Percentiles rank a stretch among this genome's conserved stretches.
phyloP scores from a whole-genome alignment of 2,888 invertebrate genomes.

The Sminthurinus aureus region DNA sequence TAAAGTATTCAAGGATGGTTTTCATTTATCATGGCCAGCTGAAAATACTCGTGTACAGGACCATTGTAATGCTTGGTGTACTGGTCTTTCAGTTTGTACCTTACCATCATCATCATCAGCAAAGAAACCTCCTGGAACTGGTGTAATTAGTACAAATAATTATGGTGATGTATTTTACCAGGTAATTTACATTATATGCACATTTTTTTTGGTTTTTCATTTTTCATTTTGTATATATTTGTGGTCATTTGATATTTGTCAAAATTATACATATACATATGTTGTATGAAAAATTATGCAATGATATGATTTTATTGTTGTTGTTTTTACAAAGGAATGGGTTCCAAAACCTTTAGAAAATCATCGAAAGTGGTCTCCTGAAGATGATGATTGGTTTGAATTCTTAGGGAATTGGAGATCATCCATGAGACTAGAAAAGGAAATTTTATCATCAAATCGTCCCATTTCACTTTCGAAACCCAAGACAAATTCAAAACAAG shows the following conservation, averaged over 20 bases:
- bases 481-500: slow-evolving; percentile 22
- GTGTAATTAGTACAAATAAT: slow-evolving; percentile 47
- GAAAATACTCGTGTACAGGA: slow-evolving; percentile 37
- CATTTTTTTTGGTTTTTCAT: not conserved
- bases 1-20: slow-evolving; percentile 21
- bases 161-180: slow-evolving; percentile 58
- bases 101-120: not conserved
- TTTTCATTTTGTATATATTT: too few species aligned
- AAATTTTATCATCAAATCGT: not conserved
- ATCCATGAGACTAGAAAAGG: slow-evolving; percentile 41
- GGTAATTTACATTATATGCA: slow-evolving; percentile 40
- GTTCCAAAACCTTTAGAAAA: slow-evolving; percentile 41
- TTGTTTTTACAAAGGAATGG: slow-evolving; percentile 52
- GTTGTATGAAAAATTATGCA: too few species aligned
- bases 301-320: not conserved
- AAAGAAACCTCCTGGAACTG: slow-evolving; percentile 39
- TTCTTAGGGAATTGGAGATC: not conserved
- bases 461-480: not conserved
- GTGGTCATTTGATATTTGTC: too few species aligned
- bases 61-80: slow-evolving; percentile 56
- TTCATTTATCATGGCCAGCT: slow-evolving; percentile 41
- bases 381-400: slow-evolving; percentile 44
- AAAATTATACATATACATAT: not conserved
- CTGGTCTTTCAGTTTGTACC: slow-evolving; percentile 47
- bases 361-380: slow-evolving; percentile 32